Evolutionary conservation across 2,113 vertebrate genomes (phyloP), one percentile per base, ranked within the genome.

Genomic region (Gracilinanus agilis): DNA sequence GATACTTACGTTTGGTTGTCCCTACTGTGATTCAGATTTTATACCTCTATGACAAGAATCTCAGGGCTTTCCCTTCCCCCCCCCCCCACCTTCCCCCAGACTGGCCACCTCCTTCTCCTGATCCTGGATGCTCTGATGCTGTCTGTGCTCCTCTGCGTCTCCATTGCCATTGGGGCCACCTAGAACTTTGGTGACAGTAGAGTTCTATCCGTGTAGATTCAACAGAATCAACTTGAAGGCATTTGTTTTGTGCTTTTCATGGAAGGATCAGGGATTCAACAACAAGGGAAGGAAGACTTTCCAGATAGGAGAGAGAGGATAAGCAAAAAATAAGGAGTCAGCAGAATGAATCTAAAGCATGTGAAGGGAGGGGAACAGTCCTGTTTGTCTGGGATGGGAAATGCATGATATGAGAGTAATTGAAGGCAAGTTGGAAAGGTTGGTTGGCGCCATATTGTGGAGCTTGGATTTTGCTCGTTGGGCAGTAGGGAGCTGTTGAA

Each of bases 91-190:
- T 13, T 40, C 40, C n/a, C 55, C 54, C 24, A 19, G 34, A 6
- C 67, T 40, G 19, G n/a, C n/a, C 67, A 23, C 53, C 67, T 95
- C 97, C 96, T 96, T 24, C 19, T 0, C 55, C 25, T 53, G 54
- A 19, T 56, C 55, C 91, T 0, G 2, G 0, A 1, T 61, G 0
- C 0, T 54, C 91, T 54, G 34, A 75, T 88, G 44, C 0, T 3
- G 90, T 90, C 92, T 94, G 54, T 93, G 24, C 55, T 56, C 13
- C 0, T 2, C 34, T 92, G 93, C 90, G 44, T 58, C 55, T 75
- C 40, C 4, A 25, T 49, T 56, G 40, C 55, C n/a, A 40, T 7
- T 40, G n/a, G 67, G n/a, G 67, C 5, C n/a, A 83, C 7, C n/a
- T 83, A 21, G 67, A 40, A 40, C 67, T 83, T 40, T 83, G 67